Evolutionary conservation across 2,797 vertebrate species (phyloP), one percentile per base, ranked within the genome.

Genomic region (Bovichtus diacanthus): DNA sequence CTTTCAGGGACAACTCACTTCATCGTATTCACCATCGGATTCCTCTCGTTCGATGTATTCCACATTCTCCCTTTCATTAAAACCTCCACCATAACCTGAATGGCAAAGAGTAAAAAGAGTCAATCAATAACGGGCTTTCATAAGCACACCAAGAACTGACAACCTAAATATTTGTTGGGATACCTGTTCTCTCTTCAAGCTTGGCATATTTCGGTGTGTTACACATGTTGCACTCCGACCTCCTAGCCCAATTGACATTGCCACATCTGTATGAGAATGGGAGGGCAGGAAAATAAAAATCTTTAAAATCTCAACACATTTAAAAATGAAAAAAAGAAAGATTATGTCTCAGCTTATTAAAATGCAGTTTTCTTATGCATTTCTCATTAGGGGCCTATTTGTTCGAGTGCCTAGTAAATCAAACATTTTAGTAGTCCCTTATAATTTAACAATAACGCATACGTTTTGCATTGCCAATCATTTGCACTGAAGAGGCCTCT

Each of bases 391-490:
- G 1, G 56, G 1, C 12, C 2, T 19, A 38, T 3, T 9, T 58
- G 21, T 21, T 21, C 9, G 13, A 51, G 1, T 36, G 0, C 12
- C 41, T 25, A 15, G n/a, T 34, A 18, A 23, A 67, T n/a, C 0
- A 23, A 27, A 5, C 13, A 70, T 59, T 51, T 43, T 18, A 0
- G 1, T 9, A 27, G 8, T 18, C 1, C 3, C 1, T 41, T 10
- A 31, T 36, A 15, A 29, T 44, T 51, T 4, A n/a, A 25, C 1
- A 25, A 38, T 19, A 0, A 46, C 5, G 87, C 95, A 0, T 94
- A 99, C 98, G 98, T 99, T 96, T 99, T 99, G 87, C 98, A 99
- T 63, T 99, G 98, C 98, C 98, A 99, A 79, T 99, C 98, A 62
- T 99, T 99, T n/a, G 98, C 98, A 76, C 98, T 99, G 92, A 99